A percentile compares a stretch with the other conserved stretches of the same genome.
These are phyloP conservation scores for roundworm (Caenorhabditis elegans) DNA, from an alignment of 1,140 invertebrate genomes.

Conservation along the genomic window DNA sequence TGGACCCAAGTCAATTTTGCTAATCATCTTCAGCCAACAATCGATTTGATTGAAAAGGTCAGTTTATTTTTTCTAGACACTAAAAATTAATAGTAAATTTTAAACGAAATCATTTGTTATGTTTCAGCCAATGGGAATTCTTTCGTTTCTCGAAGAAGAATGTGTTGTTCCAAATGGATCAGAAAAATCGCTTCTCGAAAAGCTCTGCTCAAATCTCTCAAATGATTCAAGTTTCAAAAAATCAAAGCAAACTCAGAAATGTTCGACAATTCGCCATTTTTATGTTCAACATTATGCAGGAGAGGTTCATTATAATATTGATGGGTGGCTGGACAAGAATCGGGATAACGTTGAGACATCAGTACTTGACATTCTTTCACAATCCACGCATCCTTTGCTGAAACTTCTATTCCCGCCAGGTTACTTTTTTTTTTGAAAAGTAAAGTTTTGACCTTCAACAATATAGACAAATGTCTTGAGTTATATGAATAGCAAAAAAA, in stretches of 20 bases:
- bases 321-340: constrained; percentile 98
- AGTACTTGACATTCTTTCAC: constrained; percentile 83
- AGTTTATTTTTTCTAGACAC: no score
- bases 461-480: no score
- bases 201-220: constrained; percentile 72
- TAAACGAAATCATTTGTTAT: no score
- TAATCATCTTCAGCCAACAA: constrained; percentile 94
- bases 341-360: constrained; percentile 98
- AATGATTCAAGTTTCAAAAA: constrained; percentile 50
- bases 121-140: constrained; percentile 93
- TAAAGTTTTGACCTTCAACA: no score
- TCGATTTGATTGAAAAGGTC: constrained; percentile 99
- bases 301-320: constrained; percentile 90
- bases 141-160: constrained; percentile 99
- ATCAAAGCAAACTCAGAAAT: constrained; percentile 60
- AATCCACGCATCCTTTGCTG: constrained; percentile 44
- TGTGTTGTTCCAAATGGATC: constrained; percentile 99
- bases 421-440: background rate
- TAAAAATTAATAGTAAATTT: no score
- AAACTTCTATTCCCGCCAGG: constrained; percentile 40
- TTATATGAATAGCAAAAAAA: no score
- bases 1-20: constrained; percentile 98
- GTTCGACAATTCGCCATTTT: constrained; percentile 86
- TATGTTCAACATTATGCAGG: constrained; percentile 97
- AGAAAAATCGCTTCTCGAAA: constrained; percentile 94